Evolutionary conservation across 2,113 vertebrate genomes (phyloP), one percentile per base, ranked within the genome.

Genomic region (Tragelaphus scriptus): DNA sequence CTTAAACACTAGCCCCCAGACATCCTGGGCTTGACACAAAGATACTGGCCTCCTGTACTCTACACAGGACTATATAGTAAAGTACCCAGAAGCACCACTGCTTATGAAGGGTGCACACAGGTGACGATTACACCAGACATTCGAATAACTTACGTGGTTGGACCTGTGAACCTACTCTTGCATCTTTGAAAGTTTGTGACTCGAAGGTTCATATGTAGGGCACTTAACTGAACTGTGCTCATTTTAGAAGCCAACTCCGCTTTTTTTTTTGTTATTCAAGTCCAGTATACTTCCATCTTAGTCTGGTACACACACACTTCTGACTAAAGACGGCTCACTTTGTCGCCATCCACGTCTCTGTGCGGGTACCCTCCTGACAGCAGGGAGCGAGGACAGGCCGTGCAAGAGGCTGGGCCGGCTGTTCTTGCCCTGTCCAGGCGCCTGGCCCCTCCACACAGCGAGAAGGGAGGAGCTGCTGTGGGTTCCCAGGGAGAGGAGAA

Each of bases 371-470:
- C 36, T 75, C 21, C 71, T 75, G 71, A 75, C 21, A 25, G 21
- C 71, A 75, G 3, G 71, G 36, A 1, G 0, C 23, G 68, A 40
- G n/a, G n/a, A 40, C 68, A 71, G 68, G 68, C n/a, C 0, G 19
- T 40, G 68, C 0, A 11, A 44, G 40, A 44, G n/a, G 13, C 56
- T 17, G 44, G 63, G 55, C 30, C 25, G 32, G 36, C 61, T 56
- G 23, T n/a, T 53, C 14, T 16, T 7, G 6, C 5, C n/a, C 16
- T 4, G 36, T 4, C 53, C 23, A 30, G 84, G 2, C 0, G 0
- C 23, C 5, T 1, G 16, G 23, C 13, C 30, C 49, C 16, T 13
- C n/a, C 47, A 71, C 47, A 23, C 30, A 49, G 30, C 6, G 51
- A 44, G 59, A 82, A 40, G 14, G 0, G 75, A 59, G 75, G 14